Evolutionary conservation across 2,888 invertebrate species (phyloP), one percentile per base, ranked within the genome.

Genomic region (Galerucella pusilla): DNA sequence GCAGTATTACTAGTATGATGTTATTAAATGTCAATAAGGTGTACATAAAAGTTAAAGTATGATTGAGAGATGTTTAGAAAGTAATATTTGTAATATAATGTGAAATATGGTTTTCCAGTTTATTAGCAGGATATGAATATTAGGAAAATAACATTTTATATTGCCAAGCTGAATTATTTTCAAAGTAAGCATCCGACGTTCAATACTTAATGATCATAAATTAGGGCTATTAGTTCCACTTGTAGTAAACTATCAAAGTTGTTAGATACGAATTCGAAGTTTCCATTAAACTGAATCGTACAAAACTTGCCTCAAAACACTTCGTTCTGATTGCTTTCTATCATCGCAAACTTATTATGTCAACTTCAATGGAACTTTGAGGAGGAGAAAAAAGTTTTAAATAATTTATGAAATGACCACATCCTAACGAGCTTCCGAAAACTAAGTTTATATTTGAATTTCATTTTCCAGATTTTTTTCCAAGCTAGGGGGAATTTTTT

Each of bases 231-330:
- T 10, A 10, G 25, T 60, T 61, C 35, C 61, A 61, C 61, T 35
- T 61, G 61, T 35, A 35, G 5, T 14, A 28, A 61, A 61, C n/a
- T 9, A 61, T 61, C 61, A 35, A 61, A 16, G 61, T 61, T 61
- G 35, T 14, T 61, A 35, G 6, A 61, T 61, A 35, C 25, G 12
- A 35, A 11, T 35, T 28, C 6, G 12, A 61, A 61, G 28, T 35
- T 61, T 61, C 61, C 6, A 6, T 35, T 61, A 61, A 57, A 57
- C 16, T 16, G 11, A 57, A n/a, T 16, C 57, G 16, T 20, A 16
- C 57, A 16, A 9, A 57, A 20, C 20, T 57, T 57, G 7, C 52
- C 52, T 12, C n/a, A n/a, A 52, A 20, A 57, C 10, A 20, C 16
- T 20, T 57, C 20, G 57, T 20, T 3, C 10, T 57, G 20, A 57